Base-by-base conservation (phyloP, 2,888 invertebrate genomes). In the Metellina segmentata region DNA sequence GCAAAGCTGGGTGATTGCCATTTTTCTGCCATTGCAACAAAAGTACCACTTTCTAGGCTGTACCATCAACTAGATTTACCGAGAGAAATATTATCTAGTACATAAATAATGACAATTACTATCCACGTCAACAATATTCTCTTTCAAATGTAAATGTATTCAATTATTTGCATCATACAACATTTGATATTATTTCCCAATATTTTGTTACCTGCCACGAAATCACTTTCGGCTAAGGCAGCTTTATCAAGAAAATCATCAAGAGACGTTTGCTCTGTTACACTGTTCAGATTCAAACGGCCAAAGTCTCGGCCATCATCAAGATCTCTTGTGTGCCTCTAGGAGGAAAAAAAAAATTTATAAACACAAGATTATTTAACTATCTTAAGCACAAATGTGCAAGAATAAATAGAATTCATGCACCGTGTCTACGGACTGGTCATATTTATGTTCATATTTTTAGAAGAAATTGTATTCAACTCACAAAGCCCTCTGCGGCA, bases 171-270 rank as follows among this genome's bases (percentile, higher is more conserved):
- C 34, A 34, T 34, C 34, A 34, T 34, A 34, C 34, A 34, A 4
- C 4, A 34, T 34, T 34, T 34, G 34, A 34, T 34, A 34, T 34
- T 9, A 78, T 78, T 52, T 74, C 13, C 7, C 11, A 52, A 51
- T 74, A 8, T 61, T 81, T 53, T 0, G 52, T 61, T 90, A 95
- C 96, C 96, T 94, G 96, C 95, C 16, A 95, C 97, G 95, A 99
- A 99, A 95, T 99, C 98, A 0, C 97, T 97, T 71, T 98, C 98
- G 0, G 99, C 99, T 90, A 99, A 95, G 95, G 99, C 97, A 0
- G 99, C 99, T 0, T 98, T 99, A 0, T 98, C 97, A 6, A 99
- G 95, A 95, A 99, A 99, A 94, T 99, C 99, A 95, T 99, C 98
- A 92, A 99, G 97, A 0, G 98, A 98, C n/a, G 97, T 98, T 95